phyloP scores from a whole-genome alignment of 2,888 invertebrate species.

The Rotaria socialis region DNA sequence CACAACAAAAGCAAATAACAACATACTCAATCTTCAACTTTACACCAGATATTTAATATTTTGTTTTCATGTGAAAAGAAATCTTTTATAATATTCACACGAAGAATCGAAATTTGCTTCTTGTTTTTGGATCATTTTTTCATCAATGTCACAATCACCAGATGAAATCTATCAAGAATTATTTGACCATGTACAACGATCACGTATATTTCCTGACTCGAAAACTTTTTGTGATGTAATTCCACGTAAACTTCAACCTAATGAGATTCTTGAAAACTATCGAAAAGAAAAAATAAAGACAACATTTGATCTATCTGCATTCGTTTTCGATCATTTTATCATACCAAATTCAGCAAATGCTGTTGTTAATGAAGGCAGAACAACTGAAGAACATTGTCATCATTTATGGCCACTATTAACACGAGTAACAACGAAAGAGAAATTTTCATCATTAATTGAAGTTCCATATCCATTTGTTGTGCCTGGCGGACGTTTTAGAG shows the following conservation, averaged over 20 bases:
- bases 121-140: not conserved
- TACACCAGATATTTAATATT: too few relatives aligned
- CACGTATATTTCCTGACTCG: not conserved
- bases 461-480: constrained; percentile 61
- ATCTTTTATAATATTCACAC: not conserved
- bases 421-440: not conserved
- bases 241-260: not conserved
- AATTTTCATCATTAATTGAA: not conserved
- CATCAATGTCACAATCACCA: not conserved
- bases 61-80: too few relatives aligned
- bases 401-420: not conserved
- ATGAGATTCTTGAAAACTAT: not conserved
- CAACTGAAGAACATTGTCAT: constrained; percentile 24
- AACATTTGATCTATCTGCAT: not conserved
- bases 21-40: too few relatives aligned
- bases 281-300: not conserved
- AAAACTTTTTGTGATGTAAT: constrained; percentile 9
- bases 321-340: not conserved
- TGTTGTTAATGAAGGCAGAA: not conserved
- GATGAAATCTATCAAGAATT: constrained; percentile 7
- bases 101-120: not conserved
- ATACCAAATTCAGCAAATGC: not conserved
- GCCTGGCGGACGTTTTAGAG: constrained; percentile 69
- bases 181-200: not conserved
- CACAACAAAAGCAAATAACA: too few relatives aligned